phyloP scores from a whole-genome alignment of 2,797 vertebrate species.

The Tenualosa ilisha region DNA sequence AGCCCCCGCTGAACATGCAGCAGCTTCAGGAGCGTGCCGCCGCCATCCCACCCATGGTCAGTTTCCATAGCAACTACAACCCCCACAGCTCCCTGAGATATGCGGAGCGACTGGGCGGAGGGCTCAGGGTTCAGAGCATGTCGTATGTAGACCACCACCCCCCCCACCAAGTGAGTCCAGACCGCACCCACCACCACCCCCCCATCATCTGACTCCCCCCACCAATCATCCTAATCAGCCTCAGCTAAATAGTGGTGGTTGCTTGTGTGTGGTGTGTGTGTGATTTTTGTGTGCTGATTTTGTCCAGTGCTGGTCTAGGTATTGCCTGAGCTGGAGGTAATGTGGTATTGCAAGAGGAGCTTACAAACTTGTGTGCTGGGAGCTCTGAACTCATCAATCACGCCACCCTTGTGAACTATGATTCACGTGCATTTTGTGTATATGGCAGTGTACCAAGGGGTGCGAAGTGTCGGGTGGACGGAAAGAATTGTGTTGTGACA shows the following conservation, averaged over 20 bases:
- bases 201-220: neutral
- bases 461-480: neutral
- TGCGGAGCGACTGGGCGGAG: slow-evolving; percentile 44
- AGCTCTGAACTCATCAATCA: neutral
- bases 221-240: neutral
- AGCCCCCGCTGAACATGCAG: slow-evolving; percentile 85
- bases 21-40: slow-evolving; percentile 94
- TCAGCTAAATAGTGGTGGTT: neutral
- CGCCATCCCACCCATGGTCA: slow-evolving; percentile 94
- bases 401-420: neutral
- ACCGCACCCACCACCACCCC: slow-evolving; percentile 25
- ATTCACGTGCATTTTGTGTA: neutral
- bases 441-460: neutral
- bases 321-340: neutral
- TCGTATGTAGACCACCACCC: slow-evolving; percentile 46
- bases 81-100: slow-evolving; percentile 51
- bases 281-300: neutral
- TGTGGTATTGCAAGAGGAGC: neutral
- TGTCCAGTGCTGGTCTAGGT: neutral
- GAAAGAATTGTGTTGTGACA: neutral
- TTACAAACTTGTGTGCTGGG: neutral
- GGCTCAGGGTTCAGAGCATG: slow-evolving; percentile 39
- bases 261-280: no score
- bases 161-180: slow-evolving; percentile 52
- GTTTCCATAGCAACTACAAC: slow-evolving; percentile 54